These are phyloP conservation scores for Urocolius indicus DNA, from an alignment of 2,113 vertebrate genomes.

Conservation along the genomic window DNA sequence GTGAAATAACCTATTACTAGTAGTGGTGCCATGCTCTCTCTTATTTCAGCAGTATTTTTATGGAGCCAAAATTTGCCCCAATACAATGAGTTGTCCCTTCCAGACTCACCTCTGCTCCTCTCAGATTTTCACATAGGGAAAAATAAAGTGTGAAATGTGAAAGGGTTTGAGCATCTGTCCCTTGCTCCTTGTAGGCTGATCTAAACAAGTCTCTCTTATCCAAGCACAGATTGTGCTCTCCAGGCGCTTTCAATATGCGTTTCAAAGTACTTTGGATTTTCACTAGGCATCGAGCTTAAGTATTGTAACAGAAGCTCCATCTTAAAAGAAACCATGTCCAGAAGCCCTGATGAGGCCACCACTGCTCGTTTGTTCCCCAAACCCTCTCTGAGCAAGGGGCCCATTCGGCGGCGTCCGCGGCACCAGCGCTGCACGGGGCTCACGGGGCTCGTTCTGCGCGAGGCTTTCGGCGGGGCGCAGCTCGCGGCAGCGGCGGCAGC, in stretches of 20 bases:
- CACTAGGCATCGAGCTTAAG: neutral
- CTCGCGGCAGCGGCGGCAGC: too few species aligned
- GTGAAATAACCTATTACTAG: neutral
- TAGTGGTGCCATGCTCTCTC: neutral
- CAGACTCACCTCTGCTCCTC: neutral
- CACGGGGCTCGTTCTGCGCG: accelerated
- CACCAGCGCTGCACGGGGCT: neutral
- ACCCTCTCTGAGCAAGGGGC: too few species aligned
- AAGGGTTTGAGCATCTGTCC: neutral
- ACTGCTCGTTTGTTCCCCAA: accelerated
- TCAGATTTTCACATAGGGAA: neutral
- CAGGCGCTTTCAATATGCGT: neutral
- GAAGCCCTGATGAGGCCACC: accelerated
- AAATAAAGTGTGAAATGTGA: neutral
- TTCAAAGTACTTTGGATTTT: neutral
- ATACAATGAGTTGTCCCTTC: neutral
- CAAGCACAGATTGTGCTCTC: neutral
- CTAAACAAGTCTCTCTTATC: neutral
- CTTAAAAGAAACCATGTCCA: neutral
- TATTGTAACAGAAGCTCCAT: neutral
- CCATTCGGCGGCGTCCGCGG: accelerated
- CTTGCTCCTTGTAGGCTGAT: neutral
- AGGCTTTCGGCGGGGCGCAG: too few species aligned
- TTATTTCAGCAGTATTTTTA: neutral
- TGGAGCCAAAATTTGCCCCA: neutral